These are phyloP conservation scores for Temnothorax longispinosus DNA, from an alignment of 1,140 invertebrate species.

Conservation along the genomic window DNA sequence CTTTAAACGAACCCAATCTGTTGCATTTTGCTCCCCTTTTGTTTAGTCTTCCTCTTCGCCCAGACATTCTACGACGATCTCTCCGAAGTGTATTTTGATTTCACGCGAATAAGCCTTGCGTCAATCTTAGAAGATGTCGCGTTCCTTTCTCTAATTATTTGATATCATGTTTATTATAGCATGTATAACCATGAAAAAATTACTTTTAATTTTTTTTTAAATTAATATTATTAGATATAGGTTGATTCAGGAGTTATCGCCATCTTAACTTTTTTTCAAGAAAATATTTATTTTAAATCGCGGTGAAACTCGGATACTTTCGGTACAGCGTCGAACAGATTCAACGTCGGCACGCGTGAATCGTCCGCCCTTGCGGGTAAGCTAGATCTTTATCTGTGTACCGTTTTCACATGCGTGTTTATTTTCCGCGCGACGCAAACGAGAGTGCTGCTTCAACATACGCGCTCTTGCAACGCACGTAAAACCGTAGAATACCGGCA, in stretches of 20 bases:
- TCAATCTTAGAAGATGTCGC: background rate
- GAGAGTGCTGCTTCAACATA: slow-evolving; percentile 27
- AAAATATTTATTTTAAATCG: slow-evolving; percentile 11
- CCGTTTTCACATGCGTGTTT: slow-evolving; percentile 33
- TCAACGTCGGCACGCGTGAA: background rate
- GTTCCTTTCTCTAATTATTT: background rate
- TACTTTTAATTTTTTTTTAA: too few species aligned
- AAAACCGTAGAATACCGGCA: background rate
- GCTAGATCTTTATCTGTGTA: slow-evolving; percentile 26
- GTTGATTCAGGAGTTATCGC: background rate
- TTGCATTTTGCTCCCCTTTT: slow-evolving; percentile 49
- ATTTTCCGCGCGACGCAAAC: slow-evolving; percentile 33
- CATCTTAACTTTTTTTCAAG: background rate
- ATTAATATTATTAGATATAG: too few species aligned
- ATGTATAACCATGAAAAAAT: background rate
- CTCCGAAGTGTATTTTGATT: background rate
- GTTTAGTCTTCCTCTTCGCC: slow-evolving; percentile 16
- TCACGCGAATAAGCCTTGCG: background rate
- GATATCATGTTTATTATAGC: background rate
- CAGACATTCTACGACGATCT: background rate
- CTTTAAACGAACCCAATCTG: slow-evolving; percentile 53
- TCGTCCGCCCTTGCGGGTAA: background rate
- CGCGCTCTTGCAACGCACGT: slow-evolving; percentile 5
- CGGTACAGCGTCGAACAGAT: background rate
- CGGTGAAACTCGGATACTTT: background rate